phyloP scores from a whole-genome alignment of 2,113 vertebrate species.

The Saguinus midas region DNA sequence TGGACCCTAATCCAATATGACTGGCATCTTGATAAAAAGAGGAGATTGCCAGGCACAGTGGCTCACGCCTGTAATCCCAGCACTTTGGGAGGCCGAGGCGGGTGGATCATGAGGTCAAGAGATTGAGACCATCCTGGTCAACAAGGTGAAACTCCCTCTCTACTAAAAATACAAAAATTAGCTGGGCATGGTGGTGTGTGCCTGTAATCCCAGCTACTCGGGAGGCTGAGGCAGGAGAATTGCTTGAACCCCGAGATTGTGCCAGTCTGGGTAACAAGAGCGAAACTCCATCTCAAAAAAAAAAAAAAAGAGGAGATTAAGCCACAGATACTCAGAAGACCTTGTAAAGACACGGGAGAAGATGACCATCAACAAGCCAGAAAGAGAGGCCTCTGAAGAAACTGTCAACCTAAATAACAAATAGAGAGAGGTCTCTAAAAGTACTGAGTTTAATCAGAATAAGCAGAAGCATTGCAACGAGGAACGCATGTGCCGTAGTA shows the following conservation, averaged over 20 bases:
- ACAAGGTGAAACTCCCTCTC: too few relatives aligned
- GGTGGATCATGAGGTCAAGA: too few relatives aligned
- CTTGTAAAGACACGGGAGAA: neutral
- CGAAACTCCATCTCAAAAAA: too few relatives aligned
- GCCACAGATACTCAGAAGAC: neutral
- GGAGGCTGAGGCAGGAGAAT: too few relatives aligned
- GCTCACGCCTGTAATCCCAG: too few relatives aligned
- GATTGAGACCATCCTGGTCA: too few relatives aligned
- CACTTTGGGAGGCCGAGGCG: too few relatives aligned
- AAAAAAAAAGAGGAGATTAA: neutral
- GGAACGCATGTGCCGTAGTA: neutral
- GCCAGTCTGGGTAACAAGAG: too few relatives aligned
- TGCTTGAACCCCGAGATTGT: too few relatives aligned
- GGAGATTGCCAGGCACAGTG: neutral
- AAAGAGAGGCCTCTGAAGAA: neutral
- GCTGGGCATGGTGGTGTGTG: too few relatives aligned
- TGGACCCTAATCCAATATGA: neutral
- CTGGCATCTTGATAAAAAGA: neutral
- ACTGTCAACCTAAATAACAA: neutral
- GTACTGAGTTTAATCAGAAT: neutral
- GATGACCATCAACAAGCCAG: neutral
- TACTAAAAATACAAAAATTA: too few relatives aligned
- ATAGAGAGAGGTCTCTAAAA: neutral
- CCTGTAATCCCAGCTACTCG: too few relatives aligned
- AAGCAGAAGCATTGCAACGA: neutral